A percentile compares a stretch with the other conserved stretches of the same genome.
Evolutionary conservation across 2,888 invertebrate species (phyloP).

Genomic region (Toxonevra muliebris): DNA sequence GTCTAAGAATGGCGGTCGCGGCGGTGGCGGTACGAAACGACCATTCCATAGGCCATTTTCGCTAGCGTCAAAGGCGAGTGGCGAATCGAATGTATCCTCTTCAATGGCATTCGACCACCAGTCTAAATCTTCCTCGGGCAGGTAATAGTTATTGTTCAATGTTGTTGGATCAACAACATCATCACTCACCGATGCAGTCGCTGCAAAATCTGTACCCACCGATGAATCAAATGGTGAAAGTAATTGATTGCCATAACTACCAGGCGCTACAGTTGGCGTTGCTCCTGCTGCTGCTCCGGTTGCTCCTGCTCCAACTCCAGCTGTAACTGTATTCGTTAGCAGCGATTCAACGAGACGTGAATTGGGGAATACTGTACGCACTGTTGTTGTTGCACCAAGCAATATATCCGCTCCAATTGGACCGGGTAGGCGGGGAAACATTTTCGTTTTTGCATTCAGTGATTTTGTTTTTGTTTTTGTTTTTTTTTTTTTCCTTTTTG

Average conservation of each 20-base stretch:
- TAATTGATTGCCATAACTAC: constrained; percentile 48
- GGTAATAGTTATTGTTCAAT: constrained; percentile 43
- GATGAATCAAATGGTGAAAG: constrained; percentile 47
- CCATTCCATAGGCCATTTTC: constrained; percentile 65
- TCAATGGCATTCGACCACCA: constrained; percentile 66
- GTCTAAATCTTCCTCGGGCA: constrained; percentile 56
- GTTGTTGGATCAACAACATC: constrained; percentile 37
- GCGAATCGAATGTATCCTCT: constrained; percentile 65
- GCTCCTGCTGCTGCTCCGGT: constrained; percentile 35
- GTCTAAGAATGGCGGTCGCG: constrained; percentile 73
- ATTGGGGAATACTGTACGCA: constrained; percentile 62
- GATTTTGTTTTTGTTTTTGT: background rate
- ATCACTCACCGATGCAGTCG: constrained; percentile 38
- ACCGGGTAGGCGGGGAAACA: constrained; percentile 62
- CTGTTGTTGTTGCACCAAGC: constrained; percentile 57
- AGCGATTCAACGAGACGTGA: constrained; percentile 52
- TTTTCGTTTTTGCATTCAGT: constrained; percentile 45
- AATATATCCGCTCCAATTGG: constrained; percentile 55
- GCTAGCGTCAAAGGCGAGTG: constrained; percentile 65
- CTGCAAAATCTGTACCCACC: constrained; percentile 38
- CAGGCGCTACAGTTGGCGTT: constrained; percentile 41
- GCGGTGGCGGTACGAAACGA: constrained; percentile 74
- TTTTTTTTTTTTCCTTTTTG: background rate
- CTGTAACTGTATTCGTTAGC: constrained; percentile 49
- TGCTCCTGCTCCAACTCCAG: constrained; percentile 21